Base-by-base conservation (phyloP, 2,113 vertebrate genomes). In the Calcarius ornatus region DNA sequence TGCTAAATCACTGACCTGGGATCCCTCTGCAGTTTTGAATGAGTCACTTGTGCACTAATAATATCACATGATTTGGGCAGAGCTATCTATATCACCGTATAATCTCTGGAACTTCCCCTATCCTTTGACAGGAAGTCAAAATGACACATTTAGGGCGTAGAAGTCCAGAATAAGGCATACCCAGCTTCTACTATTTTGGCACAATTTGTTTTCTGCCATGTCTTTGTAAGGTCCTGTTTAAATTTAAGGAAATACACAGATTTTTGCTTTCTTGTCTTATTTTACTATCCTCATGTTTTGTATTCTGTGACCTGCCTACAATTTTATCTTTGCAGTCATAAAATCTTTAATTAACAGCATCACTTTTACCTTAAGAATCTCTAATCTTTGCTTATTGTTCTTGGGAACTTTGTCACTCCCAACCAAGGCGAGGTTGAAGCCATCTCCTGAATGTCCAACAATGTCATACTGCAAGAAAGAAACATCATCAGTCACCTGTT, bases 341-440 rank as follows among this genome's bases (percentile, higher is more conserved):
- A 77, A 92, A 76, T 25, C 53, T 78, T 79, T 88, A 65, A 90
- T 65, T 63, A 65, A 6, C 4, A 90, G 31, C 68, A 59, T 15
- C 47, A 77, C 70, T 27, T 54, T 96, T 98, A 99, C 99, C 99
- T 99, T 99, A 30, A 99, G 97, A 88, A 99, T 98, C 86, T 99
- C 98, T 78, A 99, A 98, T 97, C 99, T 98, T 95, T 99, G 97
- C 63, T 99, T 99, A 97, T 99, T 98, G 83, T 99, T 98, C 97
- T 98, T 99, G 64, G 99, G 99, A 53, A 98, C 92, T 95, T 98
- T 98, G 95, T 99, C 97, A 48, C 95, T 94, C 59, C 78, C 97
- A 95, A 99, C 98, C 65, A 99, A 97, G 61, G 97, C 76, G 9
- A 99, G 99, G 96, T 99, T 95, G 85, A 97, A 99, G 69, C 98